Base-by-base conservation (phyloP, 2,797 vertebrate species). In the Sciurus vulgaris region DNA sequence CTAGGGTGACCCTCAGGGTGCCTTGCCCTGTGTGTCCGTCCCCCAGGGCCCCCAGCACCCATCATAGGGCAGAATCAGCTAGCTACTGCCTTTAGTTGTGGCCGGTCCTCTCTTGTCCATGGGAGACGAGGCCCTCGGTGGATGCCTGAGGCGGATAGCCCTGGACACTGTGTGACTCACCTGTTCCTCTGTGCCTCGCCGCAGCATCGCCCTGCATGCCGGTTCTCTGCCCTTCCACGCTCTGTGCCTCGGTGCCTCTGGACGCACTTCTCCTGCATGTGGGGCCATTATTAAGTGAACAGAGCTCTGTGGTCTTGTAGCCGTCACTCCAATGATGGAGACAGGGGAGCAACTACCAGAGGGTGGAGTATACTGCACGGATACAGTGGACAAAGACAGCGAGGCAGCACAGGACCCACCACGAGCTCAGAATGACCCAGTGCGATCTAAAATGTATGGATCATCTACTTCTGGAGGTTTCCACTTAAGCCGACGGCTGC, bases 21-120 rank as follows among this genome's bases (percentile, higher is more conserved):
- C 33, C 51, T 30, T 5, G 7, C 1, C 12, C 15, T 0, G 0
- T 63, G 51, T 12, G 33, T 17, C 33, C 24, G 38, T 2, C 11
- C 20, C 2, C 6, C 24, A 28, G 17, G 83, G 26, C 26, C 2
- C 76, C 86, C 1, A 0, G 63, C 28, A 35, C 6, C 10, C 28
- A 54, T 22, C 2, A 4, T 15, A 5, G 13, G 24, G 18, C 14
- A 69, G 49, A 87, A 33, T 30, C 49, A 12, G 14, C 15, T 0
- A 2, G 5, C 30, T 24, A 2, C 2, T 2, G 26, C 11, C 35
- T 65, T 11, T 22, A n/a, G 22, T 74, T 44, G 63, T 0, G 20
- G 30, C 7, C 26, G 56, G 0, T 0, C 15, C 20, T 41, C n/a
- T 4, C 26, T 76, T 7, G 12, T 33, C 33, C 47, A 38, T 0